Base-by-base conservation (phyloP, 2,113 vertebrate species). In the Euleptes europaea region DNA sequence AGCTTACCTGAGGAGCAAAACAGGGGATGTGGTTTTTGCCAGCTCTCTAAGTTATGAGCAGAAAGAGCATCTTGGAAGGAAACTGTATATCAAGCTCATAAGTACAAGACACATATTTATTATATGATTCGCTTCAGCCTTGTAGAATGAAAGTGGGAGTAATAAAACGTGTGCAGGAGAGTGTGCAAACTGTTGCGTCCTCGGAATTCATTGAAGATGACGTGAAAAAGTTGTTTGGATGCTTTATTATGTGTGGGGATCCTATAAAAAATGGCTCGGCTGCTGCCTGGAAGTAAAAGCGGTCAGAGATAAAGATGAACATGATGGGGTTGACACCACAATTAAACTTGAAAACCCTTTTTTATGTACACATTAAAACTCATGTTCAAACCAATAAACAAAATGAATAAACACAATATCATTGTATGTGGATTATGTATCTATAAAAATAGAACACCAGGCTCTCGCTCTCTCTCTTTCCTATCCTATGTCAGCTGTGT, bases 201-300 rank as follows among this genome's bases (percentile, higher is more conserved):
- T 84, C 88, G 81, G 92, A 94, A 94, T 94, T 96, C 93, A 95
- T 93, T 91, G 94, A 93, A 86, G 82, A 92, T 90, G 92, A 94
- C 1, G 8, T 89, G 92, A 91, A 93, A 92, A 95, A 93, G 92
- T 94, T 94, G 94, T 95, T 93, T 88, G n/a, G 92, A 90, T 95
- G 93, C 31, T 96, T 96, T 96, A 96, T 95, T 92, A 87, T 75
- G 69, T 91, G 92, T 87, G 84, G 82, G 82, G 92, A 74, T 82
- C 78, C 82, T 90, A 63, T 94, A 93, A 96, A 95, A 91, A 35
- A 8, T 81, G 26, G 47, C 78, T 86, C 1, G 38, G 85, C 75
- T 83, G 80, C 10, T 83, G 63, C 84, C 51, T 66, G 86, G 69
- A 93, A 89, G 82, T 75, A 90, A 91, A 92, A 80, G 49, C 0